Conservation (phyloP, 2,888 invertebrate genomes). For the Nebria brevicollis region DNA sequence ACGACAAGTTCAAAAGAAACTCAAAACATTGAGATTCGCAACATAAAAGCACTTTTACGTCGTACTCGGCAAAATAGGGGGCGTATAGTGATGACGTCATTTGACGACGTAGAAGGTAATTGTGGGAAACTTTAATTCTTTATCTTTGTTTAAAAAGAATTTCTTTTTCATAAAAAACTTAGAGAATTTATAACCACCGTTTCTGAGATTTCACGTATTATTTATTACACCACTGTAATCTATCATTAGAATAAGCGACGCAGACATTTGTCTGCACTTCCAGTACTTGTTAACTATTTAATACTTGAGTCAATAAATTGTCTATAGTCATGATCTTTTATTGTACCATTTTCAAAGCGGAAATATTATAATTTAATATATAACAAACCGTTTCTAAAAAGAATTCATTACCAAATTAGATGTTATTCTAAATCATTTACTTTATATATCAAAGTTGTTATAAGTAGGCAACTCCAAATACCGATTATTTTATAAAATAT, state of each 20-base stretch:
- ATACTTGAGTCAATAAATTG: not conserved
- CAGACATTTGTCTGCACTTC: not conserved
- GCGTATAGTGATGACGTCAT: not conserved
- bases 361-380: too few relatives aligned
- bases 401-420: too few relatives aligned
- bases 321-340: not conserved
- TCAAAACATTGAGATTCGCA: slow-evolving; percentile 27
- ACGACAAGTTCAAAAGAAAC: slow-evolving; percentile 22
- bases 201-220: slow-evolving; percentile 6
- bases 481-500: too few relatives aligned
- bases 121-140: slow-evolving; percentile 12
- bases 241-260: not conserved
- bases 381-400: too few relatives aligned
- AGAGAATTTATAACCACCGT: not conserved
- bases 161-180: slow-evolving; percentile 3
- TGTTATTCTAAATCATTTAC: too few relatives aligned
- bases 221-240: not conserved
- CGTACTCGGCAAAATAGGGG: not conserved
- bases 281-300: not conserved
- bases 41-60: slow-evolving; percentile 27
- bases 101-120: slow-evolving; percentile 6
- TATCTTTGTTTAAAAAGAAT: slow-evolving; percentile 4
- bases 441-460: too few relatives aligned
- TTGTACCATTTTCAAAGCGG: too few relatives aligned
- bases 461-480: too few relatives aligned